Evolutionary conservation across 1,140 invertebrate genomes (phyloP).

Genomic region (Melanaphis sacchari): DNA sequence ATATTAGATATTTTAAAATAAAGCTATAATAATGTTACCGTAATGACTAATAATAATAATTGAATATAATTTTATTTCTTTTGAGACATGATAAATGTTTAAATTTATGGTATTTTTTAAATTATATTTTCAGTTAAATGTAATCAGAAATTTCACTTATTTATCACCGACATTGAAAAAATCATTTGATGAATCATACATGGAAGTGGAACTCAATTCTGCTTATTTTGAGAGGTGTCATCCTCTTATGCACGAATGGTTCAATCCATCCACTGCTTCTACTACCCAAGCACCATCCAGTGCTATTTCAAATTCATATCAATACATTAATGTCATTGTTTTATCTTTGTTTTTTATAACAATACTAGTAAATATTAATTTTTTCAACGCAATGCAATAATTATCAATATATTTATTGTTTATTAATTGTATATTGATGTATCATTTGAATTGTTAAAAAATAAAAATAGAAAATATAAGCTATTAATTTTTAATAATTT

Average conservation of each 20-base stretch:
- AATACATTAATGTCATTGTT: neutral
- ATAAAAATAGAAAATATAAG: neutral
- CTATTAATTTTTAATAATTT: neutral
- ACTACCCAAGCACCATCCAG: neutral
- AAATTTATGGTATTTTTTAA: neutral
- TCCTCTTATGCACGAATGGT: neutral
- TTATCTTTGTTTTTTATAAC: neutral
- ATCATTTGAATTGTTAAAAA: neutral
- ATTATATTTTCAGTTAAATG: slow-evolving; percentile 24
- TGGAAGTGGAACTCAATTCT: slow-evolving; percentile 26
- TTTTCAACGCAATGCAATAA: neutral
- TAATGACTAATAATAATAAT: neutral
- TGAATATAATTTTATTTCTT: neutral
- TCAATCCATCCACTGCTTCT: neutral
- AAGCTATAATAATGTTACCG: neutral
- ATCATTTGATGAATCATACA: slow-evolving; percentile 28
- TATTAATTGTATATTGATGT: neutral
- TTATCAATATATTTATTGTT: neutral
- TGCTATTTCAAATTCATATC: neutral
- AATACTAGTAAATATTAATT: neutral
- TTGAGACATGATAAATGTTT: neutral
- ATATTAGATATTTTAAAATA: neutral
- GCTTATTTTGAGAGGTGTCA: neutral
- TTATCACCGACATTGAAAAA: slow-evolving; percentile 10
- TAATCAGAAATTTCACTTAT: neutral